Percentiles rank a stretch among this genome's conserved stretches.
phyloP scores from a whole-genome alignment of 2,113 vertebrate species.

The Gnathochromis pfefferi region DNA sequence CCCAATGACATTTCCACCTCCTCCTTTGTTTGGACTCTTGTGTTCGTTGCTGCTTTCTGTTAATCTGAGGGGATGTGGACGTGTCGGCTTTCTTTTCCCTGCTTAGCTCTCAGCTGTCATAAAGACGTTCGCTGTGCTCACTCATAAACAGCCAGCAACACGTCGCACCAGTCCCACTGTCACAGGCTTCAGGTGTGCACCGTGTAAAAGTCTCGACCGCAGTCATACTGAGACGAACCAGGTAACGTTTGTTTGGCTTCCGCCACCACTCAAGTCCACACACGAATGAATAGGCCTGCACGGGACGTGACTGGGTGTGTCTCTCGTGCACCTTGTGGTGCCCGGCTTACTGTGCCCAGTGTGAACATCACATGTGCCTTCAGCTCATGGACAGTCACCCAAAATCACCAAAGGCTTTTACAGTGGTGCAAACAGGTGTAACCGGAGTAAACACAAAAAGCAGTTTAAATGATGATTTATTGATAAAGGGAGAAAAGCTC shows the following conservation, averaged over 20 bases:
- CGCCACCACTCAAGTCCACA: neutral
- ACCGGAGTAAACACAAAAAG: fast-evolving
- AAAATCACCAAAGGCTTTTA: neutral
- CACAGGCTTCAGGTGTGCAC: neutral
- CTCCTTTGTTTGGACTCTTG: neutral
- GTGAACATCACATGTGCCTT: neutral
- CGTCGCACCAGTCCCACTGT: neutral
- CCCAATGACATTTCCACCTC: neutral
- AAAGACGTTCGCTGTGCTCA: neutral
- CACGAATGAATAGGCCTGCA: neutral
- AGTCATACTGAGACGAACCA: fast-evolving
- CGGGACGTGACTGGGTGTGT: neutral
- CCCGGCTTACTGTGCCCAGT: neutral
- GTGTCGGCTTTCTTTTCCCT: fast-evolving
- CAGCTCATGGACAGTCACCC: neutral
- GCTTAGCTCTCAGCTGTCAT: neutral
- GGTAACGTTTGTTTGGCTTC: neutral
- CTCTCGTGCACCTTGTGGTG: neutral
- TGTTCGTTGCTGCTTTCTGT: neutral
- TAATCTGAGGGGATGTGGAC: neutral
- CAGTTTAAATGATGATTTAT: neutral
- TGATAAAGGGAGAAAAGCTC: fast-evolving
- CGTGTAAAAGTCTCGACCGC: neutral
- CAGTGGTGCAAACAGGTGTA: neutral
- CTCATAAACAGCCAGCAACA: neutral